These are phyloP conservation scores for Bostrychus sinensis DNA, from an alignment of 2,113 vertebrate species.

Conservation along the genomic window DNA sequence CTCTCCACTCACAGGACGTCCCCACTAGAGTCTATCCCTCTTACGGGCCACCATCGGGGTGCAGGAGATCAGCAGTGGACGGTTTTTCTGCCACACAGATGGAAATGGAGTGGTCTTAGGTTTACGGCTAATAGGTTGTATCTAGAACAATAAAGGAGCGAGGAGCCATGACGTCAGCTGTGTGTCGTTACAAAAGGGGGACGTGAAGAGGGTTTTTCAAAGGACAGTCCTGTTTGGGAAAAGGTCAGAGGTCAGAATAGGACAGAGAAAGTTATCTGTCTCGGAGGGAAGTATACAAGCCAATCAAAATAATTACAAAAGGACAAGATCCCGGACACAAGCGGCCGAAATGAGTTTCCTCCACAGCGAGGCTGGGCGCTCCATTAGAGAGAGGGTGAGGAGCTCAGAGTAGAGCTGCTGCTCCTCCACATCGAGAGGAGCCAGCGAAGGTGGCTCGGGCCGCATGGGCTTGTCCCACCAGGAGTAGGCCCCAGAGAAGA, in stretches of 20 bases:
- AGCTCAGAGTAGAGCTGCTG: too few species aligned
- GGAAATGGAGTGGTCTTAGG: conserved; percentile 14
- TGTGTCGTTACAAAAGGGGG: too few species aligned
- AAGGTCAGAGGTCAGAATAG: background rate
- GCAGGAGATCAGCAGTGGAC: conserved; percentile 36
- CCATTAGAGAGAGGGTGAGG: too few species aligned
- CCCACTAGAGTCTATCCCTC: conserved; percentile 35
- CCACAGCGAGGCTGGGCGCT: too few species aligned
- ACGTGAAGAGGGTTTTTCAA: background rate
- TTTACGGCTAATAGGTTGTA: conserved; percentile 4
- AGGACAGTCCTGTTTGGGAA: background rate
- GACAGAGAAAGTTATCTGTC: background rate
- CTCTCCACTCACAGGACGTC: conserved; percentile 61
- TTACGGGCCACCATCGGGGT: conserved; percentile 44
- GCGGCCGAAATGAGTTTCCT: too few species aligned
- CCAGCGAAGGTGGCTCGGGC: too few species aligned
- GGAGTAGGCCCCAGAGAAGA: too few species aligned
- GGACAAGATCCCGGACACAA: too few species aligned
- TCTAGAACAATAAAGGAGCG: background rate
- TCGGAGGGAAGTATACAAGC: too few species aligned
- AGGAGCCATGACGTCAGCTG: background rate
- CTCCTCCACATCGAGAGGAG: too few species aligned
- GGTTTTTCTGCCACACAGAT: conserved; percentile 21
- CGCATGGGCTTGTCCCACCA: too few species aligned
- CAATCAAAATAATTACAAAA: too few species aligned